phyloP scores from a whole-genome alignment of 2,113 vertebrate species.

The Vanacampus margaritifer region DNA sequence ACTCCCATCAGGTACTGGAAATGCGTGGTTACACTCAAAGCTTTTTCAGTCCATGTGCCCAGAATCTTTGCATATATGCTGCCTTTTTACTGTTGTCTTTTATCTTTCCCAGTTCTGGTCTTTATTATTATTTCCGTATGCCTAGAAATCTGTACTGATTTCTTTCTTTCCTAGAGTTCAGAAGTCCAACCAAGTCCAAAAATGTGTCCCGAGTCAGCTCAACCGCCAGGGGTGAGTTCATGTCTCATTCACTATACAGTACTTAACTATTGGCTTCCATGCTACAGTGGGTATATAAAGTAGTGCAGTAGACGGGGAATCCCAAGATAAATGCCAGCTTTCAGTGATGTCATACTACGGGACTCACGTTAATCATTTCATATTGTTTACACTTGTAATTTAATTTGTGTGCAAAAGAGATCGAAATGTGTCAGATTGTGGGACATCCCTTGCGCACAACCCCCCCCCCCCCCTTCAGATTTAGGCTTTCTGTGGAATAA shows the following conservation, averaged over 20 bases:
- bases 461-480: too few relatives aligned
- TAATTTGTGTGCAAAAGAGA: background rate
- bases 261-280: background rate
- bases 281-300: background rate
- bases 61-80: background rate
- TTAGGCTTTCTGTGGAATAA: too few relatives aligned
- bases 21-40: background rate
- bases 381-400: background rate
- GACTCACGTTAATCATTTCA: background rate
- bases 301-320: background rate
- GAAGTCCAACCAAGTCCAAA: constrained; percentile 86
- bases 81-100: background rate
- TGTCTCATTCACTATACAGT: background rate
- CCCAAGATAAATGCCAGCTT: background rate
- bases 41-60: background rate
- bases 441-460: too few relatives aligned
- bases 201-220: constrained; percentile 77
- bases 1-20: constrained; percentile 60
- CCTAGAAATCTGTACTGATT: background rate
- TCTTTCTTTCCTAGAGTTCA: constrained; percentile 73
- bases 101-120: background rate
- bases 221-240: constrained; percentile 84
- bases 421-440: too few relatives aligned
- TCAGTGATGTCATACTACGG: background rate
- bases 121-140: background rate